Percentiles rank a stretch among this genome's conserved stretches.
These are phyloP conservation scores for Sarcophaga carnaria DNA, from an alignment of 2,888 invertebrate genomes.

Conservation along the genomic window DNA sequence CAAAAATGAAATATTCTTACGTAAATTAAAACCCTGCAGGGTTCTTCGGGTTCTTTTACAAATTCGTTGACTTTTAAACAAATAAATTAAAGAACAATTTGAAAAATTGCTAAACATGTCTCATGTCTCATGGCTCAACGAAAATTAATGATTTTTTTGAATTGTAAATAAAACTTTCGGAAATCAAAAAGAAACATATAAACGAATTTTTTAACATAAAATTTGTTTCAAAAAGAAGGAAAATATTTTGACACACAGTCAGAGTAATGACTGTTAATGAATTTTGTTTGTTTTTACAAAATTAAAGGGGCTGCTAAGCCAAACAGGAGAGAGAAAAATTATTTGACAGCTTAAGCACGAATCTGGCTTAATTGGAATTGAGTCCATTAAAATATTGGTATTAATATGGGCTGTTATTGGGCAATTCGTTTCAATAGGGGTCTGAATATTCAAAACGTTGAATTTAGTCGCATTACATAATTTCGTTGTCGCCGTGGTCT, in stretches of 20 bases:
- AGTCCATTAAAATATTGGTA: too few species aligned
- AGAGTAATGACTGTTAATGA: neutral
- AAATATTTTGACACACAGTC: neutral
- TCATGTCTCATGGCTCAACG: neutral
- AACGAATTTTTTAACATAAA: neutral
- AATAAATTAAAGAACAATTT: neutral
- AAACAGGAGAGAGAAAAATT: too few species aligned
- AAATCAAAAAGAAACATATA: neutral
- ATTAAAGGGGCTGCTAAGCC: too few species aligned
- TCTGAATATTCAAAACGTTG: too few species aligned
- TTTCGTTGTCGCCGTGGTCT: too few species aligned
- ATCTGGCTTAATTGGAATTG: too few species aligned
- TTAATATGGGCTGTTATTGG: too few species aligned
- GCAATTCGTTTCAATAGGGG: too few species aligned
- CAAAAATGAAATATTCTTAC: conserved; percentile 29
- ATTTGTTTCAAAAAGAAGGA: neutral
- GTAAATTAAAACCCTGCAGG: conserved; percentile 37
- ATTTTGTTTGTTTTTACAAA: neutral
- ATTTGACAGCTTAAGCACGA: too few species aligned
- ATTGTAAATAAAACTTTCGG: neutral
- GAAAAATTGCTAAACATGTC: conserved; percentile 29
- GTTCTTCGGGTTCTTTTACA: neutral
- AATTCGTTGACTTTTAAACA: neutral
- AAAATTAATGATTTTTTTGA: too few species aligned
- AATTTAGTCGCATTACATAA: too few species aligned